These are phyloP conservation scores for Bombyx huttoni DNA, from an alignment of 2,888 invertebrate species.

Conservation along the genomic window DNA sequence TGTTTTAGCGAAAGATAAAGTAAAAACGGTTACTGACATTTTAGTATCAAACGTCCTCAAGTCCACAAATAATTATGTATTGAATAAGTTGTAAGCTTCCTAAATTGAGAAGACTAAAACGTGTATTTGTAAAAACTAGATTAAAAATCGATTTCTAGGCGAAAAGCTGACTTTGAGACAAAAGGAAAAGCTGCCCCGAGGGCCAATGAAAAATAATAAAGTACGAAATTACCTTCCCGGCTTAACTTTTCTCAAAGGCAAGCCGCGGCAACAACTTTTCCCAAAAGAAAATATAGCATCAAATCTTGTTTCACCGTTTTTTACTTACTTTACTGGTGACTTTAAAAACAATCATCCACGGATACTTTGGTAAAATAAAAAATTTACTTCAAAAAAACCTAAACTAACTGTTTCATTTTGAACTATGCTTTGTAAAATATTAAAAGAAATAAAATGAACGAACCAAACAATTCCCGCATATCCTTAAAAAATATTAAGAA, in stretches of 20 bases:
- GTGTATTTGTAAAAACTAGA: slow-evolving; percentile 9
- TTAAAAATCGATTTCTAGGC: slow-evolving; percentile 31
- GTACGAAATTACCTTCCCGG: slow-evolving; percentile 37
- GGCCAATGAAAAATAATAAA: slow-evolving; percentile 44
- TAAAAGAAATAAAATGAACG: too few relatives aligned
- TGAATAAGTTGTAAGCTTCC: too few relatives aligned
- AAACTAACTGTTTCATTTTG: too few relatives aligned
- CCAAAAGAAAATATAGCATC: slow-evolving; percentile 29
- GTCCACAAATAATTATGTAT: too few relatives aligned
- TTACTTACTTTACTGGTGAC: background rate
- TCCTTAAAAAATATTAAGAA: too few relatives aligned
- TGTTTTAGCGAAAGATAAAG: too few relatives aligned
- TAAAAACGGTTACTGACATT: too few relatives aligned
- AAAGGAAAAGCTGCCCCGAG: slow-evolving; percentile 25
- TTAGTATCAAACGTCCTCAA: too few relatives aligned
- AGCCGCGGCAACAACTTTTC: slow-evolving; percentile 21
- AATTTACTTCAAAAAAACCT: too few relatives aligned
- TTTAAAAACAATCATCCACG: background rate
- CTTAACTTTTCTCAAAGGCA: slow-evolving; percentile 37
- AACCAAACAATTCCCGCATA: too few relatives aligned
- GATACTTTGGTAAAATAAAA: background rate
- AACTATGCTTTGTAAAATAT: too few relatives aligned
- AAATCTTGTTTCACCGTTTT: slow-evolving; percentile 4
- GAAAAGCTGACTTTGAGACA: slow-evolving; percentile 26
- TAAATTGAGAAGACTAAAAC: background rate